Evolutionary conservation across 2,797 vertebrate genomes (phyloP), one percentile per base, ranked within the genome.

Genomic region (Crotalus adamanteus): DNA sequence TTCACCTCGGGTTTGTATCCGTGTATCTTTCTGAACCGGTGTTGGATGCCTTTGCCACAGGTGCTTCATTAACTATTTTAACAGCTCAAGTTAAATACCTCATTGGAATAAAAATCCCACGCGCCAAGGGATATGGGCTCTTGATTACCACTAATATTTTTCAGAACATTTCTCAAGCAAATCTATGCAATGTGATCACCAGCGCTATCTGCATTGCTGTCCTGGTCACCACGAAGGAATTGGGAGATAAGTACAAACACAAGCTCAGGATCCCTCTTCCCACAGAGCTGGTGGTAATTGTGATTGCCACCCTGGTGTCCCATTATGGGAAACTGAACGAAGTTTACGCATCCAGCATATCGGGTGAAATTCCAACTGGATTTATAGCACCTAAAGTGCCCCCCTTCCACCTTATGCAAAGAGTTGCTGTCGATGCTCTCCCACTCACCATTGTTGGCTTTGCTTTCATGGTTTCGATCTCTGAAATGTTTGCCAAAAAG

Each of bases 401-500:
- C 1, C 96, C 96, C 86, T 97, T 98, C 11, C 93, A 91, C 90
- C 96, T 99, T 95, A 98, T 99, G 98, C 92, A 98, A 57, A 97
- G 95, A 1, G 97, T 99, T 1, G 98, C 98, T 0, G 83, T 98
- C 89, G 99, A 99, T 57, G 99, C 99, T 22, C 97, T 99, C 94
- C 98, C 99, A 86, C 96, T 99, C 86, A 98, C 99, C 42, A 97
- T 99, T 3, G 98, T 99, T 87, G 98, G 99, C 93, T 99, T 99
- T 87, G 99, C 99, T 88, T 99, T 99, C 96, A 99, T 99, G 0
- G 97, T 99, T 93, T 99, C 99, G 0, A 98, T 99, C 92, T 99
- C 99, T 0, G 99, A 99, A 98, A 99, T 99, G 99, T 99, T 99
- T 92, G 99, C 99, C 4, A 99, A 99, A 96, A 99, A 98, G 95